Conservation (phyloP, 2,888 invertebrate species). For the Melinaea menophilus region DNA sequence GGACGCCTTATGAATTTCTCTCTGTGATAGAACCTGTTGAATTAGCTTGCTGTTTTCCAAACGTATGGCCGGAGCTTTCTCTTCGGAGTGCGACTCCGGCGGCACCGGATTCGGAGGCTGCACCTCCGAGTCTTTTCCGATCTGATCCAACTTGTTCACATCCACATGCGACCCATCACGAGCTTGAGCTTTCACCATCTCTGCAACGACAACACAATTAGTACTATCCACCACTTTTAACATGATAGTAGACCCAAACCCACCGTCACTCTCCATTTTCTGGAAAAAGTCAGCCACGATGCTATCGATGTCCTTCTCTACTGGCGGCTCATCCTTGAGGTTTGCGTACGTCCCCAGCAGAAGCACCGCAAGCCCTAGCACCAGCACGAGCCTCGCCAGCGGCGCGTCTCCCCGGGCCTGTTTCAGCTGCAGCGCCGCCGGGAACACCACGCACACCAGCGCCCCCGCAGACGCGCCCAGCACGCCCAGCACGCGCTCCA, state of each 20-base stretch:
- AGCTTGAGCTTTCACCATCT: conserved; percentile 40
- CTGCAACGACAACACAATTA: conserved; percentile 39
- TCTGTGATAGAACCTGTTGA: conserved; percentile 45
- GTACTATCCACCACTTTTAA: background rate
- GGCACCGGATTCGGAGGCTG: conserved; percentile 71
- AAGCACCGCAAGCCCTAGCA: conserved; percentile 91
- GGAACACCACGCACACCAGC: conserved; percentile 94
- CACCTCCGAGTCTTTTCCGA: conserved; percentile 60
- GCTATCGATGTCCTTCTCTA: conserved; percentile 61
- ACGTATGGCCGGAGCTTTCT: conserved; percentile 52
- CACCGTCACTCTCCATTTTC: conserved; percentile 54
- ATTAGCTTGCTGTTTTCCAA: conserved; percentile 52
- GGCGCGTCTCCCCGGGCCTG: background rate
- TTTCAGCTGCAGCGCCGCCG: conserved; percentile 78
- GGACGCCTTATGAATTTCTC: conserved; percentile 46
- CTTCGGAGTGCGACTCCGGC: conserved; percentile 64
- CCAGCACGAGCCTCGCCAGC: conserved; percentile 82
- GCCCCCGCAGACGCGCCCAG: conserved; percentile 97
- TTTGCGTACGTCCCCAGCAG: conserved; percentile 95
- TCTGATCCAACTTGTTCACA: conserved; percentile 37
- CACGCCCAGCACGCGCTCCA: conserved; percentile 94
- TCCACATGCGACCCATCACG: conserved; percentile 37
- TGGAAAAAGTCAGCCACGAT: conserved; percentile 71
- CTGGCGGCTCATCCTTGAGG: conserved; percentile 81
- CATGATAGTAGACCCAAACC: conserved; percentile 4